Conservation (phyloP, 2,113 vertebrate species). For the Ploceus nigricollis region DNA sequence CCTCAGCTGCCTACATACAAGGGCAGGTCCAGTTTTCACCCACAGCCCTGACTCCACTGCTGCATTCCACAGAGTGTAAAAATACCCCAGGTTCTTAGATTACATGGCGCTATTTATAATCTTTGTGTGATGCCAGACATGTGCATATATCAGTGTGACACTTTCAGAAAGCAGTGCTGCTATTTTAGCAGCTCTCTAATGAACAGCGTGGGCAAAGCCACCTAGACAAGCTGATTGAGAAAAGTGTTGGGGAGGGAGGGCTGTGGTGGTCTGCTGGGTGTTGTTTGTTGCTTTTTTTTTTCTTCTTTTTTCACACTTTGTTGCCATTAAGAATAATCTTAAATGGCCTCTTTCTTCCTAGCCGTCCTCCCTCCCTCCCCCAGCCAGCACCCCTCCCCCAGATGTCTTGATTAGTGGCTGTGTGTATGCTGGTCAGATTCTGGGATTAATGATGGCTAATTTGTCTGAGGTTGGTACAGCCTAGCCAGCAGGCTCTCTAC, state of each 20-base stretch:
- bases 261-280: background rate
- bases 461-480: conserved; percentile 95
- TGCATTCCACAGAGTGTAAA: background rate
- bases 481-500: conserved; percentile 78
- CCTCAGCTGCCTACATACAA: background rate
- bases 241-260: background rate
- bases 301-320: background rate
- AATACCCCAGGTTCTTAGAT: background rate
- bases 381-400: conserved; percentile 71
- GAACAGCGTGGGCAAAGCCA: conserved; percentile 36
- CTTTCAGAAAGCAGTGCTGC: conserved; percentile 11
- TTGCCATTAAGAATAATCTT: conserved; percentile 54
- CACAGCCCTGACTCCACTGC: background rate
- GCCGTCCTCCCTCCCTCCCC: background rate
- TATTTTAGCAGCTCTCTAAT: conserved; percentile 60
- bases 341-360: conserved; percentile 30
- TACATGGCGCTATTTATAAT: conserved; percentile 19
- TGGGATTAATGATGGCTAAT: conserved; percentile 99
- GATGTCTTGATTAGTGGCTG: conserved; percentile 95
- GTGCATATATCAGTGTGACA: conserved; percentile 38
- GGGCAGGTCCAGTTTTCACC: background rate
- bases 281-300: background rate
- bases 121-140: conserved; percentile 34
- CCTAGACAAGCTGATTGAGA: background rate
- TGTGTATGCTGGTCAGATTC: conserved; percentile 98